phyloP scores from a whole-genome alignment of 64 coral and sea anemone species.

The Porites australiensis region DNA sequence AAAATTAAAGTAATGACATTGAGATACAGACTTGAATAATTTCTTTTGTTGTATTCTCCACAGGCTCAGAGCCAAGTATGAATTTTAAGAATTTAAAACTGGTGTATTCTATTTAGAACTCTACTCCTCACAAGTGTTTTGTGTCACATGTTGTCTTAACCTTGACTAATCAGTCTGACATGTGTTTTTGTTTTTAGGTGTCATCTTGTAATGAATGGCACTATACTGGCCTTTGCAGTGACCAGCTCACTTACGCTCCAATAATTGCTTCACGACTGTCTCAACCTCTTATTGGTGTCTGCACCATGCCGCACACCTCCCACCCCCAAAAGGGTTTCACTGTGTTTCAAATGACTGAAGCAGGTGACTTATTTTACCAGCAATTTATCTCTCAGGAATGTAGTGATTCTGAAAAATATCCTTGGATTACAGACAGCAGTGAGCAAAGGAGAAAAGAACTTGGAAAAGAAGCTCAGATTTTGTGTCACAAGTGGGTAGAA shows the following conservation, averaged over 20 bases:
- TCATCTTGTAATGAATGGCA: conserved; percentile 94
- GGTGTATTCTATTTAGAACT: no score
- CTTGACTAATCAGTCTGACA: background rate
- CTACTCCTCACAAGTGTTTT: no score
- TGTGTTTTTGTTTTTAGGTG: conserved; percentile 62
- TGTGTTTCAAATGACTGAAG: conserved; percentile 83
- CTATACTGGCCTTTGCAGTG: conserved; percentile 24
- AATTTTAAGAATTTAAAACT: no score
- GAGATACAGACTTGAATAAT: no score
- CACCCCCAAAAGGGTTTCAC: conserved; percentile 59
- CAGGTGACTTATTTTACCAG: conserved; percentile 93
- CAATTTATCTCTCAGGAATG: conserved; percentile 28
- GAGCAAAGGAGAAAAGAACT: background rate
- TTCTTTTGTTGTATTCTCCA: no score
- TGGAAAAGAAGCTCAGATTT: background rate
- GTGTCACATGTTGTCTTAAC: background rate
- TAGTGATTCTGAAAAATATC: background rate
- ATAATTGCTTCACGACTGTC: conserved; percentile 42
- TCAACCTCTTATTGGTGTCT: conserved; percentile 78
- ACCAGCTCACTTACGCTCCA: conserved; percentile 18
- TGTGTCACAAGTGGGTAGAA: conserved; percentile 63
- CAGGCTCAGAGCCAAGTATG: no score
- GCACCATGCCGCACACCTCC: conserved; percentile 38
- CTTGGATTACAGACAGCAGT: background rate
- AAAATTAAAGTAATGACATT: no score